These are phyloP conservation scores for Notechis scutatus DNA, from an alignment of 2,113 vertebrate species.

Conservation along the genomic window DNA sequence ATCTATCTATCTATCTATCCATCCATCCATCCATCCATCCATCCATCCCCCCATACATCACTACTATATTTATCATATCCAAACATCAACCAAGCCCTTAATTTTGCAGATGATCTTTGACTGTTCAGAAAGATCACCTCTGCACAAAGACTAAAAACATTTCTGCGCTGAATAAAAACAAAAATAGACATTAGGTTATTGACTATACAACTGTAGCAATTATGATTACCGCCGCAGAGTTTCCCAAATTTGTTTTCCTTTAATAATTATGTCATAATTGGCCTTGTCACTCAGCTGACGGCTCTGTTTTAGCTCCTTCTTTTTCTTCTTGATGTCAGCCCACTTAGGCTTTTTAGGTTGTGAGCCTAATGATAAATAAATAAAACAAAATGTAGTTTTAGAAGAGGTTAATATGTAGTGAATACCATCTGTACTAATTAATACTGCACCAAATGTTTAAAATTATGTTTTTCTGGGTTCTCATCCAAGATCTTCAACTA, in stretches of 20 bases:
- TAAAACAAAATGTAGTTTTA: background rate
- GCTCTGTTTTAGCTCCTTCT: constrained; percentile 84
- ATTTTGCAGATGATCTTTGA: background rate
- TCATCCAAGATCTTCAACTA: background rate
- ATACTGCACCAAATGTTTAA: background rate
- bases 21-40: background rate
- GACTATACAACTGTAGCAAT: background rate
- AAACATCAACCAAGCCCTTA: background rate
- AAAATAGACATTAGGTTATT: background rate
- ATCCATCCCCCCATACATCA: background rate
- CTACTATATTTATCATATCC: background rate
- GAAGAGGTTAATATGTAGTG: background rate
- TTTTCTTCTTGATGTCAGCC: constrained; percentile 83
- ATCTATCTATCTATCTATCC: background rate
- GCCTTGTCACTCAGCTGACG: constrained; percentile 78
- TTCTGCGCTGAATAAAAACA: background rate
- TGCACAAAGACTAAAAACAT: background rate
- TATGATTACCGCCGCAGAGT: constrained; percentile 73
- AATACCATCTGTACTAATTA: background rate
- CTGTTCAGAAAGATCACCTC: background rate
- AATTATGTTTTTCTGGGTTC: background rate
- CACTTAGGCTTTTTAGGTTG: constrained; percentile 82
- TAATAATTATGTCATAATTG: constrained; percentile 81
- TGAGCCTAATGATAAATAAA: constrained; percentile 61
- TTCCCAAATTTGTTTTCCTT: constrained; percentile 90